Evolutionary conservation across 2,888 invertebrate species (phyloP).

Genomic region (Drosophila putrida): DNA sequence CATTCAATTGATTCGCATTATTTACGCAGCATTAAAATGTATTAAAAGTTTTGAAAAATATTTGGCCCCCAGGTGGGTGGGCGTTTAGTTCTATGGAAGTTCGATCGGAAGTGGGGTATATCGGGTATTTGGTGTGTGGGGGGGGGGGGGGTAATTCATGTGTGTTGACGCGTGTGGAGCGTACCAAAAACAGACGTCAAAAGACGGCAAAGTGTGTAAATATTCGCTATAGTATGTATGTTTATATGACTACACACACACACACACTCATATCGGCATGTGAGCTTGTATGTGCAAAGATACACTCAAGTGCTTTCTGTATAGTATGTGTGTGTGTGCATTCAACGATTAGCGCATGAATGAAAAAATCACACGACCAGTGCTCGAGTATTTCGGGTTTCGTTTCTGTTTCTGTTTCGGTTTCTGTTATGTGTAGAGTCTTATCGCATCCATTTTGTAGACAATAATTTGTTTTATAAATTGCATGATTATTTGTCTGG

Average conservation of each 20-base stretch:
- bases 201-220: slow-evolving; percentile 47
- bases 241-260: slow-evolving; percentile 10
- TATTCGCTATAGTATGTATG: slow-evolving; percentile 25
- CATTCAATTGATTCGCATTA: slow-evolving; percentile 53
- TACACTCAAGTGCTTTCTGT: slow-evolving; percentile 36
- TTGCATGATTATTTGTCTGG: slow-evolving; percentile 55
- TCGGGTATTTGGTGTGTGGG: not conserved
- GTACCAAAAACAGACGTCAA: slow-evolving; percentile 54
- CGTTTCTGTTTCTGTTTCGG: not conserved
- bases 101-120: not conserved
- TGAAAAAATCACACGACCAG: slow-evolving; percentile 67
- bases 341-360: slow-evolving; percentile 76
- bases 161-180: slow-evolving; percentile 68
- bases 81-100: slow-evolving; percentile 14
- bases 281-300: slow-evolving; percentile 27
- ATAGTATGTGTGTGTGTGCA: slow-evolving; percentile 12
- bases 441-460: slow-evolving; percentile 26
- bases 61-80: slow-evolving; percentile 62
- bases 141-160: slow-evolving; percentile 6
- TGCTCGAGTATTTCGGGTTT: slow-evolving; percentile 34
- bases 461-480: slow-evolving; percentile 40
- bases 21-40: slow-evolving; percentile 79
- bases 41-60: slow-evolving; percentile 56
- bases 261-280: slow-evolving; percentile 4
- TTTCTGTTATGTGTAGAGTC: slow-evolving; percentile 12